Evolutionary conservation across 2,797 vertebrate genomes (phyloP).

Genomic region (Stomatorhinus walkeri): DNA sequence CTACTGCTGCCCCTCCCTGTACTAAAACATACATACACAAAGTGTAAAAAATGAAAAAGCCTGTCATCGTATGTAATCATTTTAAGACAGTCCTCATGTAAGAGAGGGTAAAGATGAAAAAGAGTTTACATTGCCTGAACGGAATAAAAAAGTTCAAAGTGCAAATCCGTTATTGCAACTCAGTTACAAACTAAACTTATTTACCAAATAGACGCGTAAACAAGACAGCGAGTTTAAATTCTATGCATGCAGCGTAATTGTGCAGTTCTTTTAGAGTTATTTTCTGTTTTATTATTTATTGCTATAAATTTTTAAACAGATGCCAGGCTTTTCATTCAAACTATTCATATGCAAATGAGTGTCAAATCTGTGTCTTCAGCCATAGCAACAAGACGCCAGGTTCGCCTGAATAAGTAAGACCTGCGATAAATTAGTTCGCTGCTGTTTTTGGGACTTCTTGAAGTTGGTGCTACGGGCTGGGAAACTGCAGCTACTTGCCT

Average conservation of each 20-base stretch:
- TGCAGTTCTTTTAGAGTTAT: background rate
- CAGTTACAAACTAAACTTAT: background rate
- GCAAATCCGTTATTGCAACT: background rate
- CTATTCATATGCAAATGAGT: background rate
- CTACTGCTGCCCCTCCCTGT: background rate
- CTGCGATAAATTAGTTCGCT: background rate
- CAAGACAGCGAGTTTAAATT: background rate
- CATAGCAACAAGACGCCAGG: conserved; percentile 2
- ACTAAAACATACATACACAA: background rate
- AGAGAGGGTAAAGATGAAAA: background rate
- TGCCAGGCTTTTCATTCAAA: background rate
- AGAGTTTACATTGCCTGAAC: background rate
- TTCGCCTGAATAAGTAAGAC: background rate
- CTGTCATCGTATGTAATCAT: background rate
- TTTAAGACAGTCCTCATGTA: background rate
- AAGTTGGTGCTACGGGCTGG: background rate
- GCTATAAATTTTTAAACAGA: background rate
- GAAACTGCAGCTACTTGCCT: background rate
- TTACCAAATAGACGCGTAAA: background rate
- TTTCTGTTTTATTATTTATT: background rate
- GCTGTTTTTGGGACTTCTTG: background rate
- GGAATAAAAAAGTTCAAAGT: background rate
- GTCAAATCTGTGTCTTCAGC: background rate
- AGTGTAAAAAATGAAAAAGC: background rate
- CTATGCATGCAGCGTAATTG: background rate